phyloP scores from a whole-genome alignment of 2,888 invertebrate species.

The Lasioglossum pauxillum region DNA sequence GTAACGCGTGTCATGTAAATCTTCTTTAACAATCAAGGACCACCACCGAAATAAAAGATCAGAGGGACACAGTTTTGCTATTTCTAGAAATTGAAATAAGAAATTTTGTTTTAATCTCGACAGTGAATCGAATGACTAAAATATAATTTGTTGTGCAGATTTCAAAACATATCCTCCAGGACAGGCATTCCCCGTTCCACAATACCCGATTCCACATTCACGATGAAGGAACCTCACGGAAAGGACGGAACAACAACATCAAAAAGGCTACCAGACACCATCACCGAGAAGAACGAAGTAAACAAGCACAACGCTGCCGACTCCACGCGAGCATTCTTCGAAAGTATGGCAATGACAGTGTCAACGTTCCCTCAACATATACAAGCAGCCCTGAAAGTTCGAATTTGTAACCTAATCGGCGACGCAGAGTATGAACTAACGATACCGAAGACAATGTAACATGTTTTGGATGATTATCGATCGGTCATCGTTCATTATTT shows the following conservation, averaged over 20 bases:
- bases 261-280: constrained; percentile 54
- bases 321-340: constrained; percentile 74
- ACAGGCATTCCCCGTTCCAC: constrained; percentile 20
- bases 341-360: constrained; percentile 76
- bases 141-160: neutral
- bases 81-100: no score
- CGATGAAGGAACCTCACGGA: constrained; percentile 53
- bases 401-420: constrained; percentile 72
- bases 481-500: neutral
- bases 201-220: constrained; percentile 54
- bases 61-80: neutral
- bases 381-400: constrained; percentile 71
- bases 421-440: constrained; percentile 71
- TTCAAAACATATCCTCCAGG: neutral
- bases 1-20: no score
- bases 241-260: constrained; percentile 48
- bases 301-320: constrained; percentile 60
- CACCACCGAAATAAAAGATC: neutral
- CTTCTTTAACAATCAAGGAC: neutral
- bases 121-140: neutral
- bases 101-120: neutral
- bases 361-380: constrained; percentile 74
- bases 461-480: neutral
- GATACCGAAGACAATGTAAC: constrained; percentile 24
- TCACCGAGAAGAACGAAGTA: constrained; percentile 40